These are phyloP conservation scores for Hoplias malabaricus DNA, from an alignment of 2,113 vertebrate species.

Conservation along the genomic window DNA sequence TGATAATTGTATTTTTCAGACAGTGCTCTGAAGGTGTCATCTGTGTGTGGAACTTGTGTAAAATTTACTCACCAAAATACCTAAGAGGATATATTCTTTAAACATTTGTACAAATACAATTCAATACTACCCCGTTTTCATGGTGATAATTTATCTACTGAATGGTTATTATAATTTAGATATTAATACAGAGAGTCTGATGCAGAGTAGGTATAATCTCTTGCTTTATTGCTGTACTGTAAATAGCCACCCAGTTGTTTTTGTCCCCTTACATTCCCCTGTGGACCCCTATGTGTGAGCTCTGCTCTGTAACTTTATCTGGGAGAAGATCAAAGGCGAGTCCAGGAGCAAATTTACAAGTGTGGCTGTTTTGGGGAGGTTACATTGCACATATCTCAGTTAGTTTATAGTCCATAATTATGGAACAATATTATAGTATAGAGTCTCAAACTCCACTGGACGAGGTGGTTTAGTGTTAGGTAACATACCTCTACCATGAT, in stretches of 20 bases:
- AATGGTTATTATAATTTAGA: too few relatives aligned
- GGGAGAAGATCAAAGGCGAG: slow-evolving; percentile 61
- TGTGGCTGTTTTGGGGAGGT: not conserved
- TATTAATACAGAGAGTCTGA: too few relatives aligned
- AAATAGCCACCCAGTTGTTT: not conserved
- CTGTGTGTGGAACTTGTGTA: not conserved
- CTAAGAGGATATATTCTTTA: slow-evolving; percentile 28
- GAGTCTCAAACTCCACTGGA: too few relatives aligned
- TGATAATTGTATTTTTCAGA: too few relatives aligned
- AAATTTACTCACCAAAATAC: slow-evolving; percentile 37
- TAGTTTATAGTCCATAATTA: too few relatives aligned
- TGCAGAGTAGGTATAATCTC: not conserved
- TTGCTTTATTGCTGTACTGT: not conserved
- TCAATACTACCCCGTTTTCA: not conserved
- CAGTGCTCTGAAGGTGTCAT: too few relatives aligned
- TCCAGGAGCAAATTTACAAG: slow-evolving; percentile 25
- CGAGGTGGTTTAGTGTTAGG: too few relatives aligned
- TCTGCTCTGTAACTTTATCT: slow-evolving; percentile 38
- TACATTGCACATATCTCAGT: slow-evolving; percentile 48
- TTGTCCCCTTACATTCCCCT: slow-evolving; percentile 27
- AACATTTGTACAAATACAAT: not conserved
- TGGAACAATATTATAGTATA: too few relatives aligned
- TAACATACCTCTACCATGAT: too few relatives aligned
- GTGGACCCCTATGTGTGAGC: not conserved
- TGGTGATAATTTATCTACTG: too few relatives aligned